Percentiles rank a stretch among this genome's conserved stretches.
phyloP scores from a whole-genome alignment of 2,888 invertebrate genomes.

The Drosophila kambysellisi region DNA sequence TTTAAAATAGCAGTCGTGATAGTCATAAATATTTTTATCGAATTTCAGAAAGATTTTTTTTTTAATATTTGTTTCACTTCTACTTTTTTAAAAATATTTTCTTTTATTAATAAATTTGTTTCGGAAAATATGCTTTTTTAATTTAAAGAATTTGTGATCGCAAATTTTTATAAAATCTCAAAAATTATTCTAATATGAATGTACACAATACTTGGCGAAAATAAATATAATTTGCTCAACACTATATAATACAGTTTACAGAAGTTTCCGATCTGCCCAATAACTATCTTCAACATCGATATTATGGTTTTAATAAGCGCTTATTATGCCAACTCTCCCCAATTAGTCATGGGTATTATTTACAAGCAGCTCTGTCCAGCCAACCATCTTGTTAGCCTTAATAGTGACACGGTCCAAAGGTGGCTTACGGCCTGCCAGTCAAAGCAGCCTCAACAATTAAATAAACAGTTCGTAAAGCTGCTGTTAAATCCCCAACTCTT shows the following conservation, averaged over 20 bases:
- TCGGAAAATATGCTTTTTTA: too few species aligned
- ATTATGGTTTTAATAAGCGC: neutral
- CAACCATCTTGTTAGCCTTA: neutral
- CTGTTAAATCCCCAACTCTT: neutral
- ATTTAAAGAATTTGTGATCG: too few species aligned
- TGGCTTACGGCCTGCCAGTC: constrained; percentile 6
- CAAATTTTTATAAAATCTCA: too few species aligned
- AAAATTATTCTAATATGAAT: too few species aligned
- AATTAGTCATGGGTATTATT: neutral
- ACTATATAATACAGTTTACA: neutral
- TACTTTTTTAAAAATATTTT: too few species aligned
- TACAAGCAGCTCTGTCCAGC: neutral
- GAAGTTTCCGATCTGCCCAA: neutral
- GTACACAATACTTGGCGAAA: too few species aligned
- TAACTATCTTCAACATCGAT: neutral
- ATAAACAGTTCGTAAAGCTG: constrained; percentile 53
- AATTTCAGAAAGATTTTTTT: too few species aligned
- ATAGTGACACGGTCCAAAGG: neutral
- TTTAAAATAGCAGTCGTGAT: constrained; percentile 3
- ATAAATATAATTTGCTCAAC: too few species aligned
- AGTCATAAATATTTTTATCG: too few species aligned
- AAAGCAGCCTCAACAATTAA: constrained; percentile 35
- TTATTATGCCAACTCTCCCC: neutral
- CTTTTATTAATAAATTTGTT: too few species aligned
- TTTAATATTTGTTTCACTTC: too few species aligned